A percentile compares a stretch with the other conserved stretches of the same genome.
These are phyloP conservation scores for Alosa alosa DNA, from an alignment of 2,113 vertebrate species.

Conservation along the genomic window DNA sequence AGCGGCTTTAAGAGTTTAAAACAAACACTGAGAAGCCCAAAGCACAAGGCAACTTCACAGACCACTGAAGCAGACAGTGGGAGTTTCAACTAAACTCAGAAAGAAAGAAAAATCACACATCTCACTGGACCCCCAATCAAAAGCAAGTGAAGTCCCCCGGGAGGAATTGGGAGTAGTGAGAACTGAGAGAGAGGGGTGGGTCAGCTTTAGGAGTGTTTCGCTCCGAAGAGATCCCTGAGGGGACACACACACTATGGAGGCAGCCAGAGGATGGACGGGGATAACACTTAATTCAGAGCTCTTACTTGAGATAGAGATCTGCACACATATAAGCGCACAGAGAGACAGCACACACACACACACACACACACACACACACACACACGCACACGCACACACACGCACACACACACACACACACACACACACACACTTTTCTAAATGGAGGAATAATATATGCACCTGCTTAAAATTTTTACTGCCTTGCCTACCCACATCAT, in stretches of 20 bases:
- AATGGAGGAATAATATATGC: neutral
- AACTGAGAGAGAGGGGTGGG: neutral
- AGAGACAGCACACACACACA: neutral
- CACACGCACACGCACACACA: neutral
- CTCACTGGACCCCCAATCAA: neutral
- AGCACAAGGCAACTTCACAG: conserved; percentile 13
- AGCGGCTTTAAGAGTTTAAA: neutral
- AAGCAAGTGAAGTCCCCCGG: neutral
- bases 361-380: neutral
- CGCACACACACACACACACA: neutral
- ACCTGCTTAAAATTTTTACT: neutral
- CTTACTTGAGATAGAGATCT: neutral
- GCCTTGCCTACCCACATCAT: neutral
- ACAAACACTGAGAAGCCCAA: neutral
- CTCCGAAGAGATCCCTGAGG: neutral
- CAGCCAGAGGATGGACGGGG: neutral
- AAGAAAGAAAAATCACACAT: neutral
- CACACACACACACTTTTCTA: neutral
- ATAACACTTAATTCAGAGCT: neutral
- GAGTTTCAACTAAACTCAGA: neutral
- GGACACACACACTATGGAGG: neutral
- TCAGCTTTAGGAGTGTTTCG: neutral
- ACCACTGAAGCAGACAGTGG: neutral
- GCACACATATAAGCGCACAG: neutral
- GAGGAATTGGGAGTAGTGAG: neutral